These are phyloP conservation scores for Xanthostigma xanthostigma DNA, from an alignment of 2,888 invertebrate species.

Conservation along the genomic window DNA sequence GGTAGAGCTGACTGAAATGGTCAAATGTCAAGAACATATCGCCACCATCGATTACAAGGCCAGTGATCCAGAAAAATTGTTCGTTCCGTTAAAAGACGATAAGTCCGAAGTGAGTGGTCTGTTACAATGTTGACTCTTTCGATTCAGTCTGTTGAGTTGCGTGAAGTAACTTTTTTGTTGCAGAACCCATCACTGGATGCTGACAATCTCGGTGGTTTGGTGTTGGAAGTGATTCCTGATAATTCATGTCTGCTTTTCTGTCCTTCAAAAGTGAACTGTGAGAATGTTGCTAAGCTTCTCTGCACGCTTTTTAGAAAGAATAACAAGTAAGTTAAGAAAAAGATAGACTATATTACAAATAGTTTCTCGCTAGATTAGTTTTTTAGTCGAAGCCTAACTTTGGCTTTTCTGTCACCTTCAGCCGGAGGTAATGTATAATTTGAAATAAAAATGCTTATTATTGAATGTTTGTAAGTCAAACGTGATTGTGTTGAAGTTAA, in stretches of 20 bases:
- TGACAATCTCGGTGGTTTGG: conserved; percentile 64
- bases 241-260: conserved; percentile 83
- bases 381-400: no score
- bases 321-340: no score
- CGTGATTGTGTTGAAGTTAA: no score
- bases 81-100: conserved; percentile 33
- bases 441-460: no score
- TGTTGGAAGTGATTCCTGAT: conserved; percentile 64
- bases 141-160: neutral
- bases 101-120: conserved; percentile 31
- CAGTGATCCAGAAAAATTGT: conserved; percentile 33
- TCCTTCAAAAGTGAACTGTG: conserved; percentile 82
- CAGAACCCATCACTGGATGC: conserved; percentile 42
- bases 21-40: conserved; percentile 53
- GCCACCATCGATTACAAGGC: conserved; percentile 35
- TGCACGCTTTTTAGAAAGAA: conserved; percentile 26
- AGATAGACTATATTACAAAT: no score
- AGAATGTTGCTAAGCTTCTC: conserved; percentile 71
- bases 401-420: no score
- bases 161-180: no score
- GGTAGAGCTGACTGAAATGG: conserved; percentile 66
- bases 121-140: conserved; percentile 9
- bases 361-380: no score
- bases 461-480: no score
- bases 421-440: no score